A percentile compares a stretch with the other conserved stretches of the same genome.
Evolutionary conservation across 1,140 invertebrate species (phyloP).

Genomic region (Nasonia longicornis): DNA sequence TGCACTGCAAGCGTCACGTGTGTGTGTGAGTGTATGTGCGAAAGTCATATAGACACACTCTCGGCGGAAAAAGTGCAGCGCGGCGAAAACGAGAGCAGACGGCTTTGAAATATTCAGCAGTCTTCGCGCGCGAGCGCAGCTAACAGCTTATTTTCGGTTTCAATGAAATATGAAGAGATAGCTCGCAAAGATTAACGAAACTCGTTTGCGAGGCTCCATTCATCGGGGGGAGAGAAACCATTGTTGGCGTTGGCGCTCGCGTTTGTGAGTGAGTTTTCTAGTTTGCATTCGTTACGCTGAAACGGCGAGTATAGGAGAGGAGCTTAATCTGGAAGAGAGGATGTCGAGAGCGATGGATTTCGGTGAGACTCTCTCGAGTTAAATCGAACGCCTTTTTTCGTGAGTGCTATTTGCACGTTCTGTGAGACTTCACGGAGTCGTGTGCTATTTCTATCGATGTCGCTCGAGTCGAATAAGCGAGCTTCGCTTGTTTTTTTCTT

Average conservation of each 20-base stretch:
- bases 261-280: neutral
- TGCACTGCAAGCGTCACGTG: neutral
- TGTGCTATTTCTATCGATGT: neutral
- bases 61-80: neutral
- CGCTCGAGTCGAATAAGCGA: neutral
- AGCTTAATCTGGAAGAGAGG: neutral
- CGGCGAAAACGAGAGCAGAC: neutral
- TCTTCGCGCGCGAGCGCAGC: neutral
- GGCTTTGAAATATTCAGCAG: neutral
- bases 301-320: neutral
- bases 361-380: neutral
- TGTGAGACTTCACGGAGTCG: neutral
- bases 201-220: slow-evolving; percentile 5
- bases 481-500: neutral
- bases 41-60: neutral
- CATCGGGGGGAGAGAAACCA: neutral
- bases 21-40: neutral
- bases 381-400: neutral
- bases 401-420: neutral
- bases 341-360: neutral
- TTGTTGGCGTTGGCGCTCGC: neutral
- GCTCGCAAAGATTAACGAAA: slow-evolving; percentile 4
- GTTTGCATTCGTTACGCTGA: slow-evolving; percentile 1
- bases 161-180: slow-evolving; percentile 19
- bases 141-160: slow-evolving; percentile 1